A percentile compares a stretch with the other conserved stretches of the same genome.
Conservation (phyloP, 2,113 vertebrate species). For the Odocoileus virginianus region DNA sequence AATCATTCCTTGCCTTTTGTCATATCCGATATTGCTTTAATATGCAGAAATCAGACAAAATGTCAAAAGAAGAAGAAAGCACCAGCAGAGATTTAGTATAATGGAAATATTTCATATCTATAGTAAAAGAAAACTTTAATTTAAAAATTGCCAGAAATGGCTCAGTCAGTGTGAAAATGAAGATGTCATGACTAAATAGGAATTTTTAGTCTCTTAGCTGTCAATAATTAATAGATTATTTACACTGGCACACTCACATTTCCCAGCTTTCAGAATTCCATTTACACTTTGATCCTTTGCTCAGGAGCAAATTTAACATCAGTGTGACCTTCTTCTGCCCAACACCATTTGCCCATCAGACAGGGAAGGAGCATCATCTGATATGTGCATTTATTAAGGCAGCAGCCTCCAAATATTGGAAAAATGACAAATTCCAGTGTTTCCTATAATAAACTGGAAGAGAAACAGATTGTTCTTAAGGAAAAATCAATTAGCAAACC, state of each 20-base stretch:
- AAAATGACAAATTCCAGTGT: constrained; percentile 73
- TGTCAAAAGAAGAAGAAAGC: constrained; percentile 56
- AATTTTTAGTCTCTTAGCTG: constrained; percentile 80
- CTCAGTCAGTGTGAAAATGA: constrained; percentile 76
- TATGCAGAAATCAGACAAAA: constrained; percentile 62
- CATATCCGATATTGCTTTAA: background rate
- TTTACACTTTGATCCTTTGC: constrained; percentile 90
- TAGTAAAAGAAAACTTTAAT: constrained; percentile 59
- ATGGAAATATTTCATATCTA: constrained; percentile 62
- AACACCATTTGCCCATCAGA: constrained; percentile 67
- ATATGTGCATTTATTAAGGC: constrained; percentile 80
- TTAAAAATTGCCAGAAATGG: constrained; percentile 71
- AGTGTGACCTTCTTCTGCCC: constrained; percentile 80
- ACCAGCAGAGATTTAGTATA: constrained; percentile 59
- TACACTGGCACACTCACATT: constrained; percentile 91
- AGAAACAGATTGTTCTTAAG: constrained; percentile 67
- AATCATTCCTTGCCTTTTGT: constrained; percentile 15
- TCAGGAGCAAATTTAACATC: constrained; percentile 85
- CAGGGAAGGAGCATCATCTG: constrained; percentile 71
- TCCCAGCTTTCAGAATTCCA: constrained; percentile 87
- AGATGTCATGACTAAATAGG: constrained; percentile 82
- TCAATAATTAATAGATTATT: constrained; percentile 97
- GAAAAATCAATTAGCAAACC: constrained; percentile 76
- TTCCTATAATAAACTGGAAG: constrained; percentile 69
- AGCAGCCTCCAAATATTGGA: constrained; percentile 59